These are phyloP conservation scores for Ornithoptera alexandrae DNA, from an alignment of 2,888 invertebrate species.

Conservation along the genomic window DNA sequence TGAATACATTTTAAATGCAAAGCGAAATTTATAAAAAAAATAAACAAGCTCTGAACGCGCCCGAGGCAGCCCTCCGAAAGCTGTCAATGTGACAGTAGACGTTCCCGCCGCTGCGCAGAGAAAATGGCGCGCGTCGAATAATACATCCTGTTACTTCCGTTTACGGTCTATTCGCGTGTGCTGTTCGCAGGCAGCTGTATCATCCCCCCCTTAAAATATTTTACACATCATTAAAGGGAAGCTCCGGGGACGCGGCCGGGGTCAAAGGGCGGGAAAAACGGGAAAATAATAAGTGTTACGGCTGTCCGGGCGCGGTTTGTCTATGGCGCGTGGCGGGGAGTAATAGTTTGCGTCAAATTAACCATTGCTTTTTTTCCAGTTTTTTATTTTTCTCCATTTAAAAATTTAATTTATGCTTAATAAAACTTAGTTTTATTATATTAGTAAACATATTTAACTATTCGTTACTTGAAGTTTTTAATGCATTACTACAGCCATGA, in stretches of 20 bases:
- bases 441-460: too few relatives aligned
- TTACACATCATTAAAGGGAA: conserved; percentile 67
- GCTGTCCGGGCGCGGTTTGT: conserved; percentile 35
- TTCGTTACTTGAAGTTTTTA: too few relatives aligned
- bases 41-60: conserved; percentile 55
- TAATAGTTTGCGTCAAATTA: conserved; percentile 11
- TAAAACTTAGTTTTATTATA: too few relatives aligned
- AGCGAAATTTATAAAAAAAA: conserved; percentile 44
- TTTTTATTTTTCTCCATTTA: neutral
- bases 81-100: conserved; percentile 72
- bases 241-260: conserved; percentile 44
- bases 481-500: too few relatives aligned
- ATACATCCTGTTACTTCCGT: conserved; percentile 29
- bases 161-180: conserved; percentile 32
- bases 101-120: conserved; percentile 10
- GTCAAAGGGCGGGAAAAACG: conserved; percentile 68
- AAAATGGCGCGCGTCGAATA: conserved; percentile 29
- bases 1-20: conserved; percentile 7
- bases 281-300: conserved; percentile 57
- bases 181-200: conserved; percentile 40
- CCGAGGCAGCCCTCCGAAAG: conserved; percentile 58
- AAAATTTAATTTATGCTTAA: too few relatives aligned
- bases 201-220: conserved; percentile 50
- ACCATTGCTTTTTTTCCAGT: neutral
- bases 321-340: conserved; percentile 27